Evolutionary conservation across 2,797 vertebrate genomes (phyloP), one percentile per base, ranked within the genome.

Genomic region (Oceanodroma leucorhoa): DNA sequence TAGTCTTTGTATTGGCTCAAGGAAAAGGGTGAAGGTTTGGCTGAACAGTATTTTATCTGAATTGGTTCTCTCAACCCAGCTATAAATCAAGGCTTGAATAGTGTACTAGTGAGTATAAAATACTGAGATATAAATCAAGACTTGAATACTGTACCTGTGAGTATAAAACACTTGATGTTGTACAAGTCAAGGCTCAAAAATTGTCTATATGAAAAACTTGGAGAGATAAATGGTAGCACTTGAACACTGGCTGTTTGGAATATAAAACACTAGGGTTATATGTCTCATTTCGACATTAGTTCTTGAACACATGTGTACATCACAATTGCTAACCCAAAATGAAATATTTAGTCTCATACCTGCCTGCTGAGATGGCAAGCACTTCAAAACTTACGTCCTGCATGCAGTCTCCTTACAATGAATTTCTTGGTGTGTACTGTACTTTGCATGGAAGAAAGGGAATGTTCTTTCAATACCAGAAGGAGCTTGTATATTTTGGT

Each of bases 141-240:
- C 64, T 72, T 84, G 67, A 92, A 22, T 77, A 77, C 82, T 93
- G 76, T 93, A 95, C 95, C 92, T 96, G 94, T 94, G 86, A 94
- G 94, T 95, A 95, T 96, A 97, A 96, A 94, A 94, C 88, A 89
- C 82, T 95, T 77, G 91, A 94, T 92, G 91, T 77, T 81, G 84
- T 65, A 60, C 71, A 90, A 92, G 89, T 83, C 87, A 79, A 90
- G 91, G 77, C 89, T 90, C 93, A 88, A 60, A 89, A 91, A 58
- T 38, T 91, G 83, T 87, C 90, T 81, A 16, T 50, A 34, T 92
- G 84, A 89, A 92, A 95, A 94, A 78, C 86, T 29, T 36, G 69
- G 75, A 62, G 64, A 96, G 90, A 96, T 94, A 93, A 96, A 97
- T 95, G 88, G 77, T 87, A 76, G 67, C 78, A 75, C 80, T 86